phyloP scores from a whole-genome alignment of 2,888 invertebrate genomes.

The Flabesymbios commensalis region DNA sequence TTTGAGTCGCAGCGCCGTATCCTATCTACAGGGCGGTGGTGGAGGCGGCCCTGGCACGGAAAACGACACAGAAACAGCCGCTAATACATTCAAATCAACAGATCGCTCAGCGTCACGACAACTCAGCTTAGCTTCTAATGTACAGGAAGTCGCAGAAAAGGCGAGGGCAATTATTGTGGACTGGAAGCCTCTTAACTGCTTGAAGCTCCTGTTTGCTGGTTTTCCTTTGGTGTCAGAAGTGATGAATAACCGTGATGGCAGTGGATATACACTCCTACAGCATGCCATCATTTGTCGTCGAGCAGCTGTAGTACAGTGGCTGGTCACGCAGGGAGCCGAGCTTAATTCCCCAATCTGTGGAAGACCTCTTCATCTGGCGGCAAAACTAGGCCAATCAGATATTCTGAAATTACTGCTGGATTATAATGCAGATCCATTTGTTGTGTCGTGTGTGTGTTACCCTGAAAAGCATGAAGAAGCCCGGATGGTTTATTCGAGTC shows the following conservation, averaged over 20 bases:
- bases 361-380: conserved; percentile 7
- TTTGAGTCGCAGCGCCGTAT: too few relatives aligned
- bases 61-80: too few relatives aligned
- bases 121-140: too few relatives aligned
- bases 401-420: neutral
- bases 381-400: neutral
- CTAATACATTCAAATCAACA: too few relatives aligned
- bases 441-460: conserved; percentile 3
- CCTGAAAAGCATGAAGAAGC: neutral
- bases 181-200: neutral
- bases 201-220: neutral
- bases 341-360: conserved; percentile 2
- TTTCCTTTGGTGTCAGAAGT: neutral
- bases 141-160: neutral
- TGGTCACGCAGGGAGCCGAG: conserved; percentile 3
- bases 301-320: neutral
- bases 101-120: too few relatives aligned
- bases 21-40: too few relatives aligned
- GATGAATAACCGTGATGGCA: neutral
- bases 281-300: neutral
- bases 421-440: neutral
- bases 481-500: neutral
- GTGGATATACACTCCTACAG: neutral
- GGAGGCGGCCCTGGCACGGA: too few relatives aligned
- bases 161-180: neutral